A percentile compares a stretch with the other conserved stretches of the same genome.
Evolutionary conservation across 1,140 invertebrate genomes (phyloP).

Genomic region (Dermatophagoides farinae): DNA sequence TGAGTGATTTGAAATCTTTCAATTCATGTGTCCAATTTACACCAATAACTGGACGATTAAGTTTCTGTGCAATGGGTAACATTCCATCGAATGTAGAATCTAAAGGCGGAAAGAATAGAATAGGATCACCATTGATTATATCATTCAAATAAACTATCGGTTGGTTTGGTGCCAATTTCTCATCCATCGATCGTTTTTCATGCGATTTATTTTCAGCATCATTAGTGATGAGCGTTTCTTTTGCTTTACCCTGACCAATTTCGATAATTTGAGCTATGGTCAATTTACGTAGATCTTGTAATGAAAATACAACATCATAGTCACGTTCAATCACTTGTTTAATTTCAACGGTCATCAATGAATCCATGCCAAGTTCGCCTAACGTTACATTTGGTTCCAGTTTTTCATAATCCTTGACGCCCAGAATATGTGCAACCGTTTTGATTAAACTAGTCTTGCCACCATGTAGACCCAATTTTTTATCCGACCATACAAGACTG

Average conservation of each 20-base stretch:
- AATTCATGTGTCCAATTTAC: slow-evolving; percentile 30
- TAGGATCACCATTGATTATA: slow-evolving; percentile 19
- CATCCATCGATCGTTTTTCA: not conserved
- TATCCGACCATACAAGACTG: slow-evolving; percentile 33
- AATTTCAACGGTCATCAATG: slow-evolving; percentile 89
- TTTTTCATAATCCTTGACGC: slow-evolving; percentile 55
- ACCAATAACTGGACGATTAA: slow-evolving; percentile 10
- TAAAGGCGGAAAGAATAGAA: slow-evolving; percentile 11
- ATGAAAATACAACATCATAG: slow-evolving; percentile 13
- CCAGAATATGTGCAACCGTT: slow-evolving; percentile 26
- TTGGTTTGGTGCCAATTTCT: slow-evolving; percentile 26
- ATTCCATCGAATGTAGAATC: slow-evolving; percentile 1
- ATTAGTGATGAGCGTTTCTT: slow-evolving; percentile 20
- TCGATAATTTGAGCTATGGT: slow-evolving; percentile 11
- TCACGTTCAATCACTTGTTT: slow-evolving; percentile 30
- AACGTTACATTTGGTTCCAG: slow-evolving; percentile 49
- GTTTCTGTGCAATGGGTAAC: not conserved
- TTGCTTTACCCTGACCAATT: slow-evolving; percentile 16
- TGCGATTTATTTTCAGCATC: slow-evolving; percentile 13
- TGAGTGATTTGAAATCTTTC: slow-evolving; percentile 37
- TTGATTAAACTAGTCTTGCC: slow-evolving; percentile 21
- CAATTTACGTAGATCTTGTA: slow-evolving; percentile 16
- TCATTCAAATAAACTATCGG: slow-evolving; percentile 30
- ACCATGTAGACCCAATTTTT: slow-evolving; percentile 25
- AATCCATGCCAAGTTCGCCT: slow-evolving; percentile 85